phyloP scores from a whole-genome alignment of 2,888 invertebrate species.

The Microchrysa polita region DNA sequence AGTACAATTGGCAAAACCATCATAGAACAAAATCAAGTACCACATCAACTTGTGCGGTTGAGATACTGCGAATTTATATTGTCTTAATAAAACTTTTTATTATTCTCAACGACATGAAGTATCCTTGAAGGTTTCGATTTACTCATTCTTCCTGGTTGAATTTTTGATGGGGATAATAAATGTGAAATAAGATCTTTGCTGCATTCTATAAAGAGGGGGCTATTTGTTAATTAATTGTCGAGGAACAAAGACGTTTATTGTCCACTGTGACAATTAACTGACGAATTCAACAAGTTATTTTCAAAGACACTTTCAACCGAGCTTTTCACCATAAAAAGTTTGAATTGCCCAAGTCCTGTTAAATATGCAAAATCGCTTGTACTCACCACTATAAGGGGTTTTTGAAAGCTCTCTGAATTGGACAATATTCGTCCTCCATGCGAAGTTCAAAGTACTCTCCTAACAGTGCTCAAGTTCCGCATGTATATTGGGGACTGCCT shows the following conservation, averaged over 20 bases:
- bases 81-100: conserved; percentile 21
- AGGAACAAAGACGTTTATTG: conserved; percentile 16
- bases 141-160: neutral
- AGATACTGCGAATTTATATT: neutral
- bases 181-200: conserved; percentile 25
- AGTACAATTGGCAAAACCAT: neutral
- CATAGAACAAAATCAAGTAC: conserved; percentile 17
- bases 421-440: neutral
- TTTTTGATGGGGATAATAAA: conserved; percentile 26
- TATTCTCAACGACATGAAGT: neutral
- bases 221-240: conserved; percentile 35
- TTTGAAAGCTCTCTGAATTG: neutral
- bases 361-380: no score
- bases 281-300: conserved; percentile 39
- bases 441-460: neutral
- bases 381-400: conserved; percentile 27
- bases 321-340: no score
- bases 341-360: no score
- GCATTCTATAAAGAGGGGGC: neutral
- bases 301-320: neutral
- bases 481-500: no score
- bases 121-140: neutral
- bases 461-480: no score
- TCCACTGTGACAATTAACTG: conserved; percentile 16
- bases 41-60: conserved; percentile 12